Evolutionary conservation across 2,113 vertebrate genomes (phyloP), one percentile per base, ranked within the genome.

Genomic region (Oryzias curvinotus): DNA sequence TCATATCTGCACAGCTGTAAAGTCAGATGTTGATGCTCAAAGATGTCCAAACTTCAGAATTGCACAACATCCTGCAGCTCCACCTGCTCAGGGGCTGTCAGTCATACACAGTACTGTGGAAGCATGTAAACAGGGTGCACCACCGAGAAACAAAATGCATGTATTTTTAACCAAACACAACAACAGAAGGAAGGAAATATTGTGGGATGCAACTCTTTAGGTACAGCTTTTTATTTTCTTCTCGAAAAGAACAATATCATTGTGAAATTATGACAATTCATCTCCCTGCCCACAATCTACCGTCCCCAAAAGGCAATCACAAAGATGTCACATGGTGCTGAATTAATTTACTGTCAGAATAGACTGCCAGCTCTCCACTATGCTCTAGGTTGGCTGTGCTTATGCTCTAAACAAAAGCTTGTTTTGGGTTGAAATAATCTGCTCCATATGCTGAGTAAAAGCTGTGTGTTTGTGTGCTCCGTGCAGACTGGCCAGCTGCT

Each of bases 351-450:
- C 56, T 55, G 60, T 14, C 65, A 52, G 57, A 78, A 78, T 46
- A 43, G 62, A 68, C 56, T 61, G 59, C 49, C 48, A 65, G 64
- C 44, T 52, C 58, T 69, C 57, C 57, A 53, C 65, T 54, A 36
- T 45, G 45, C 18, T 47, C 41, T 58, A 64, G 51, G 63, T 63
- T 68, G 66, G 36, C 57, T 63, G 52, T 58, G 77, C 42, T 68
- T 58, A 36, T 54, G 65, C 64, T 80, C 58, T 41, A 76, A 85
- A 85, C 76, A 86, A 86, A 78, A 69, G 59, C 53, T 68, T 52
- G 66, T 55, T 85, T 77, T 80, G 57, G 50, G 57, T 26, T 54
- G 42, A 23, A 80, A 77, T 82, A 85, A 84, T 82, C 78, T 71
- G 77, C 68, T 71, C 71, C 75, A 82, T 79, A 75, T 78, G 72